Base-by-base conservation (phyloP, 1,140 invertebrate genomes). In the Drosophila repleta region DNA sequence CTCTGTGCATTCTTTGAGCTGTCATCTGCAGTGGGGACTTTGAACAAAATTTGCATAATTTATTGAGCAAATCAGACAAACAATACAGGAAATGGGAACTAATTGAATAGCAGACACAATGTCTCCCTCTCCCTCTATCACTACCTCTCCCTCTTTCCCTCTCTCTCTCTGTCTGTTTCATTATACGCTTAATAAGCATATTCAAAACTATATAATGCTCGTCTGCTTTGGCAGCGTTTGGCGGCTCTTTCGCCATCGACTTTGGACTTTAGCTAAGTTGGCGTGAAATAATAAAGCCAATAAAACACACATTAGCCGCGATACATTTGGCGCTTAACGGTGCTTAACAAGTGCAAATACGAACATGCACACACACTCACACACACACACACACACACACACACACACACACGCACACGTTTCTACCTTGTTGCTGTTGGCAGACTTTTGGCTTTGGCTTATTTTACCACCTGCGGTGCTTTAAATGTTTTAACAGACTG, bases 251-350 rank as follows among this genome's bases (percentile, higher is more conserved):
- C 41, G 43, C 43, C 56, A 64, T 64, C 45, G 67, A 43, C 68
- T 65, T 66, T 60, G 17, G 58, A 37, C 20, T 43, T 43, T 17
- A 15, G 57, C 70, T 39, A 64, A 76, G 69, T 74, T 68, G 64
- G 70, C 74, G 74, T 76, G 64, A 76, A 76, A 79, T 68, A 79
- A 79, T 76, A 79, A 79, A 79, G 76, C 73, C 76, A 79, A 79
- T 79, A 76, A 79, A 76, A 70, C 68, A 76, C 76, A 72, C 62
- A 79, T 79, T 76, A 79, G 76, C 73, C 73, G 76, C 76, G 73
- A 76, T 68, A 79, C 76, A 79, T 76, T 79, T 74, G 68, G 46
- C 69, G 74, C 73, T 79, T 76, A 79, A 76, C 64, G 63, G 63
- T 68, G 73, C 76, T 79, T 76, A 79, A 39, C 58, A 35, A 55